Evolutionary conservation across 2,113 vertebrate genomes (phyloP).

Genomic region (Peromyscus leucopus): DNA sequence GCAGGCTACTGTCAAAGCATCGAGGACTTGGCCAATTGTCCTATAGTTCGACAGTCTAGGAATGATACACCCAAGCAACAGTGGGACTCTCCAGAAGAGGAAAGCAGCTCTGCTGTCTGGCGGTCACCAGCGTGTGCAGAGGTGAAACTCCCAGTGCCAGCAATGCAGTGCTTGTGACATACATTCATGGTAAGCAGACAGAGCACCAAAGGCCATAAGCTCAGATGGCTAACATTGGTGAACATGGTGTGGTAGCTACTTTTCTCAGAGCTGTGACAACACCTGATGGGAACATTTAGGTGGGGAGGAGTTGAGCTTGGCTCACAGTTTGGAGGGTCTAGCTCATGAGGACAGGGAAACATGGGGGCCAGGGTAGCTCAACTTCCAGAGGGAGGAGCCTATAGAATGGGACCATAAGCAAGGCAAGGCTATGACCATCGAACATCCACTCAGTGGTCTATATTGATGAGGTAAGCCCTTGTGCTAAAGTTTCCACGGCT

Average conservation of each 20-base stretch:
- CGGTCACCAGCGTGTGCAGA: neutral
- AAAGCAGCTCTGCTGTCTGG: neutral
- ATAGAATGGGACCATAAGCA: neutral
- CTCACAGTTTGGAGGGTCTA: neutral
- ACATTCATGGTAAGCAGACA: neutral
- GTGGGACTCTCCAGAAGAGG: neutral
- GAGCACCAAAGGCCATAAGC: neutral
- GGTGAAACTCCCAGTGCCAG: neutral
- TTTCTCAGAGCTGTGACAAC: neutral
- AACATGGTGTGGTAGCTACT: too few relatives aligned
- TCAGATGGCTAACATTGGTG: neutral
- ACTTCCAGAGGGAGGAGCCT: neutral
- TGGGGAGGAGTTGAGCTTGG: neutral
- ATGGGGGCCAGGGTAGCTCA: neutral
- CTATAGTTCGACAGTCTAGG: neutral
- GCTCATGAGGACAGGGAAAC: neutral
- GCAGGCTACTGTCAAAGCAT: neutral
- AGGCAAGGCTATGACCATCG: neutral
- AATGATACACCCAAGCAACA: neutral
- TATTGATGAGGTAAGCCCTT: too few relatives aligned
- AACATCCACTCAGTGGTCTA: neutral
- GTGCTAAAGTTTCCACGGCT: neutral
- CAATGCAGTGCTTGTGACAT: neutral
- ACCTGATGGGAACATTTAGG: neutral
- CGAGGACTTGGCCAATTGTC: neutral